A percentile compares a stretch with the other conserved stretches of the same genome.
phyloP scores from a whole-genome alignment of 2,797 vertebrate genomes.

The Thripadectes ignobilis region DNA sequence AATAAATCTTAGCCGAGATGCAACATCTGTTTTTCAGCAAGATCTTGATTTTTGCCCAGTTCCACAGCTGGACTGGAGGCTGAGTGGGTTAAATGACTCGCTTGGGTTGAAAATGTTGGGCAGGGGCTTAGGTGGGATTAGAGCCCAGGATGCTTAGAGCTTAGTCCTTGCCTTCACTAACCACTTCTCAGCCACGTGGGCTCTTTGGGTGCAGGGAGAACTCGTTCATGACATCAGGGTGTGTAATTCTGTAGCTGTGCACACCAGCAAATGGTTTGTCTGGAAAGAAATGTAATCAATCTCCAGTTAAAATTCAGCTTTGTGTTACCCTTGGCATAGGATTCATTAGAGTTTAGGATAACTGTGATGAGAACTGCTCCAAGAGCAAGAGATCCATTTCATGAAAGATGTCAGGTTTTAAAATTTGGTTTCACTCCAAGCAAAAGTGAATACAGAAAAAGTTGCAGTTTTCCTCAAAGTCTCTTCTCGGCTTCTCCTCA shows the following conservation, averaged over 20 bases:
- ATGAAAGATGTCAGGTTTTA: slow-evolving; percentile 2
- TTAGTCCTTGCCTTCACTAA: slow-evolving; percentile 60
- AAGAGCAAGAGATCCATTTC: slow-evolving; percentile 5
- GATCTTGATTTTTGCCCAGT: slow-evolving; percentile 57
- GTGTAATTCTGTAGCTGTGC: neutral
- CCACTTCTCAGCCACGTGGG: slow-evolving; percentile 29
- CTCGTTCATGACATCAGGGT: neutral
- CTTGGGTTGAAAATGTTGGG: slow-evolving; percentile 65
- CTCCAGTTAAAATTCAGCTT: slow-evolving; percentile 18
- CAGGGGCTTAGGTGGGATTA: slow-evolving; percentile 58
- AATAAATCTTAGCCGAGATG: slow-evolving; percentile 59
- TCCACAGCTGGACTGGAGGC: slow-evolving; percentile 63
- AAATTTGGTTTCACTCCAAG: slow-evolving; percentile 15
- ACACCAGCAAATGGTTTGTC: neutral
- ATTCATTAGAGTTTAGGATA: neutral
- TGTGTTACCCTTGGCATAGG: slow-evolving; percentile 19
- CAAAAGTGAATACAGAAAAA: neutral
- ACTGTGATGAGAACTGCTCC: neutral
- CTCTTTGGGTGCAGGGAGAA: slow-evolving; percentile 4
- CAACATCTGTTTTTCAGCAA: slow-evolving; percentile 69
- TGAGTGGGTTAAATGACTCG: slow-evolving; percentile 66
- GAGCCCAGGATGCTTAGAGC: slow-evolving; percentile 51
- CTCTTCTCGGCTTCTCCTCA: neutral
- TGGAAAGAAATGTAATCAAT: slow-evolving; percentile 15
- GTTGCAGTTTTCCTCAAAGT: neutral